phyloP scores from a whole-genome alignment of 1,140 invertebrate species.

The Leptinotarsa defecta region DNA sequence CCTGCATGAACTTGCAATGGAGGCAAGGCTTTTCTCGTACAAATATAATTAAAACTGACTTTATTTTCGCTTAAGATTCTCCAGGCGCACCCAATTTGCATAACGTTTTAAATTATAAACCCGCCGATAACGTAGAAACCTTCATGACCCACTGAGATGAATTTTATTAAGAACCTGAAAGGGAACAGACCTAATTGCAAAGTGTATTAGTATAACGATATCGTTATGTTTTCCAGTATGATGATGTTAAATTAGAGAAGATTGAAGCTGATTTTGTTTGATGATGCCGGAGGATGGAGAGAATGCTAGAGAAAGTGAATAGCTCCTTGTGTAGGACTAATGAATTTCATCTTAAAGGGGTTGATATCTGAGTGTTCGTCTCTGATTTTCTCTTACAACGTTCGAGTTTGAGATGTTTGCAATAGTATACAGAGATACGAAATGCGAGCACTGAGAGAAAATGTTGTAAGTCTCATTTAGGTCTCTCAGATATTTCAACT shows the following conservation, averaged over 20 bases:
- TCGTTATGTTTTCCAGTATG: background rate
- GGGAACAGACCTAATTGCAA: conserved; percentile 5
- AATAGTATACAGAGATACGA: no score
- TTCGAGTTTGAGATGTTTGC: no score
- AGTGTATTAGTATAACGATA: conserved; percentile 9
- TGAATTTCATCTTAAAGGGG: background rate
- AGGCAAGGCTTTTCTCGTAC: background rate
- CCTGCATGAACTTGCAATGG: no score
- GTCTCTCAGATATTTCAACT: no score
- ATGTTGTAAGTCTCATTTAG: no score
- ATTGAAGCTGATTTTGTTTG: background rate
- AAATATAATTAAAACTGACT: conserved; percentile 30
- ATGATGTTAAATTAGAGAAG: background rate
- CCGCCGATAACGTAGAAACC: conserved; percentile 12
- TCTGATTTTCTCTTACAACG: background rate
- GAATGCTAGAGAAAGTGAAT: background rate
- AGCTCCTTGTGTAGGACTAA: background rate
- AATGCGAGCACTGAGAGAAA: no score
- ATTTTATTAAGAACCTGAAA: conserved; percentile 9
- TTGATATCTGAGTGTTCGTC: background rate
- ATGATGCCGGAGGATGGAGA: background rate
- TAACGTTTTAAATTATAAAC: conserved; percentile 18
- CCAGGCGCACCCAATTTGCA: conserved; percentile 23
- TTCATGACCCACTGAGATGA: conserved; percentile 8
- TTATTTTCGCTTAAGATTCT: conserved; percentile 27